Percentiles rank a stretch among this genome's conserved stretches.
Conservation (phyloP, 2,797 vertebrate species). For the Falco naumanni region DNA sequence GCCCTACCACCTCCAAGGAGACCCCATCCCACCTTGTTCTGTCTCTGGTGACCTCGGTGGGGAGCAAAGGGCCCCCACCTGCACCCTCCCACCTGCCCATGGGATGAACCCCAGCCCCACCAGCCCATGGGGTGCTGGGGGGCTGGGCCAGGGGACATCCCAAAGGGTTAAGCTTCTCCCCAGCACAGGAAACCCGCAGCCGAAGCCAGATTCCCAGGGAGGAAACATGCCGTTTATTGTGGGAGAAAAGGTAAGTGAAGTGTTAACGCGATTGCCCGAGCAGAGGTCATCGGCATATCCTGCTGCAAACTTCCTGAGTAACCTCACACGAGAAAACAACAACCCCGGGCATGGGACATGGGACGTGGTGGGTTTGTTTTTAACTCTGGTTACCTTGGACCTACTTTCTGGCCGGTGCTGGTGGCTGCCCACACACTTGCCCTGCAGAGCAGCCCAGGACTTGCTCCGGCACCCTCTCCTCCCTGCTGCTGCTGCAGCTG, state of each 20-base stretch:
- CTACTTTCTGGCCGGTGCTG: conserved; percentile 21
- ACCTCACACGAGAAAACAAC: conserved; percentile 77
- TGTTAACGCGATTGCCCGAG: conserved; percentile 79
- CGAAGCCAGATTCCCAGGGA: conserved; percentile 54
- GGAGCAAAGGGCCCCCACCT: neutral
- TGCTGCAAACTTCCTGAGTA: conserved; percentile 83
- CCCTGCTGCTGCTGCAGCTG: neutral
- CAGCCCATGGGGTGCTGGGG: neutral
- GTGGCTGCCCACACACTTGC: neutral
- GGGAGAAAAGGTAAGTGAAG: conserved; percentile 83
- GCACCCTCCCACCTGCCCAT: neutral
- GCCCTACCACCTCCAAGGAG: neutral
- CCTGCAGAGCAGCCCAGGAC: neutral
- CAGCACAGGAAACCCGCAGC: conserved; percentile 80
- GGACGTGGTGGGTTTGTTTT: conserved; percentile 67
- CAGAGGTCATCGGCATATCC: conserved; percentile 78
- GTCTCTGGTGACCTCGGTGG: neutral
- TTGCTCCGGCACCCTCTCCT: neutral
- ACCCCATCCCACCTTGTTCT: neutral
- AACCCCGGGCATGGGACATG: neutral
- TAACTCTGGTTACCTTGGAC: conserved; percentile 61
- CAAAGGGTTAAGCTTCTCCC: conserved; percentile 25
- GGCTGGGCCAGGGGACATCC: neutral
- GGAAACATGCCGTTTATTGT: conserved; percentile 77
- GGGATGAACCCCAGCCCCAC: neutral